Evolutionary conservation across 2,797 vertebrate genomes (phyloP).

Genomic region (Pelochelys cantorii): DNA sequence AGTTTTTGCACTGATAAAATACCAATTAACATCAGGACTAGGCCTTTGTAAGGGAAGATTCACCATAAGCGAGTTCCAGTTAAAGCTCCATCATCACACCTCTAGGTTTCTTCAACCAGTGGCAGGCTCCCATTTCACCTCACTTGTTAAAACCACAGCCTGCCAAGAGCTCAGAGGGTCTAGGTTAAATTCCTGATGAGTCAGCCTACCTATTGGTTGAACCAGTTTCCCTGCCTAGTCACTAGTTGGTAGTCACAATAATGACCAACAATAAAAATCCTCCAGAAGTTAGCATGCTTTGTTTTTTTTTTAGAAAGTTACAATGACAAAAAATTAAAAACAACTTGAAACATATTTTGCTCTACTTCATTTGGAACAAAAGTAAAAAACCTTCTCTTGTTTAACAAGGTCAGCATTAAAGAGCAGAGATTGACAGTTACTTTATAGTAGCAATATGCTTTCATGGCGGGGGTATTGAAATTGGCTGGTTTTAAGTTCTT

Average conservation of each 20-base stretch:
- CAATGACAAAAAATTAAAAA: neutral
- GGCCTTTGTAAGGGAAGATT: neutral
- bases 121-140: neutral
- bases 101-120: neutral
- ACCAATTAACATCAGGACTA: neutral
- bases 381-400: neutral
- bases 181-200: neutral
- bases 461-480: constrained; percentile 13
- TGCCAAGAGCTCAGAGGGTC: neutral
- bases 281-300: neutral
- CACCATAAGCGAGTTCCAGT: neutral
- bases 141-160: neutral
- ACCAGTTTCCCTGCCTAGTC: neutral
- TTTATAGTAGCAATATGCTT: neutral
- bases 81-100: neutral
- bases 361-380: neutral
- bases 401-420: neutral
- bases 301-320: neutral
- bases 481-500: neutral
- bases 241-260: neutral
- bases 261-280: neutral
- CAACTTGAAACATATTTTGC: neutral
- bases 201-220: neutral
- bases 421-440: neutral
- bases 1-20: neutral